Evolutionary conservation across 2,113 vertebrate species (phyloP), one percentile per base, ranked within the genome.

Genomic region (Mionectes macconnelli): DNA sequence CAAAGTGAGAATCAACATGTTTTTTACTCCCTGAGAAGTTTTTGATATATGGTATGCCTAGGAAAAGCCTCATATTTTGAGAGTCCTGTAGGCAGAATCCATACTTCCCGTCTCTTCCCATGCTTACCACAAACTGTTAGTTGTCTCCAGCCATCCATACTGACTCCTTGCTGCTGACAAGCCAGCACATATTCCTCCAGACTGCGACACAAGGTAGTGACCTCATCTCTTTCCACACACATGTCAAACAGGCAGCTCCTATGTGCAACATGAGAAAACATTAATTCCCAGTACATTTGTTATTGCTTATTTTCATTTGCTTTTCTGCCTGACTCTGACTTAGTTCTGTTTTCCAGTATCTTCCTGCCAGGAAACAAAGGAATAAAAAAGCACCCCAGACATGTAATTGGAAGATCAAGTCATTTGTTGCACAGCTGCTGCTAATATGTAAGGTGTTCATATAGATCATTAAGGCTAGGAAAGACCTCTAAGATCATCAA

Each of bases 161-260:
- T 68, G 89, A 96, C 59, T 77, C 44, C 66, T 60, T 95, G 85
- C 90, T 96, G 83, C 89, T 97, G 97, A 94, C 97, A 98, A 87
- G 69, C 57, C 87, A 95, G 50, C 75, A 84, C 72, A 1, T 98
- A 96, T 74, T 95, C 96, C 68, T 97, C 66, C 91, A 98, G 94
- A 82, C 85, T 97, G 69, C 45, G 89, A 66, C 97, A 97, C 47
- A 97, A 83, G 19, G 73, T 88, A 57, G 69, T 20, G 45, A 12
- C 47, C 15, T 94, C 83, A 56, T 96, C 81, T 90, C 62, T 89
- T 69, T 73, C 87, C 52, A 70, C 73, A 52, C 97, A 97, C 66
- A 44, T 76, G 42, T 96, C 96, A 42, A 94, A 97, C n/a, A 97
- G 42, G 55, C 93, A 96, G 93, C 92, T 97, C 96, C 97, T 98